These are phyloP conservation scores for Platyscapa corneri DNA, from an alignment of 1,140 invertebrate species.

Conservation along the genomic window DNA sequence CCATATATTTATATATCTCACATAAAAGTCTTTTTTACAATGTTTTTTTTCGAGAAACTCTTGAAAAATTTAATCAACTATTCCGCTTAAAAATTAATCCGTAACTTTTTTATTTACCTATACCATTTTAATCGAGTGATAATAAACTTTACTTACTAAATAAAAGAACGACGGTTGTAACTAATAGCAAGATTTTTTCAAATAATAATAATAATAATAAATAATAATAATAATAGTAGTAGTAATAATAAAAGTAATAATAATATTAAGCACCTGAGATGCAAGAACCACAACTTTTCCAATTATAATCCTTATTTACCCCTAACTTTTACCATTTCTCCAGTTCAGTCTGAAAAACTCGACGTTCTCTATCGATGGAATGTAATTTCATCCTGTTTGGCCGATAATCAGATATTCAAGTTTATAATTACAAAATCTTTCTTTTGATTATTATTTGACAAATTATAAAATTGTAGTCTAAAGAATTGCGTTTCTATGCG, in stretches of 20 bases:
- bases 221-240: no score
- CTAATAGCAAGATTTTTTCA: background rate
- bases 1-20: no score
- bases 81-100: constrained; percentile 8
- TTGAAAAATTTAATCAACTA: no score
- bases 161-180: background rate
- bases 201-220: constrained; percentile 18
- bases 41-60: background rate
- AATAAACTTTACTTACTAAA: background rate
- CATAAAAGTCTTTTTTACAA: background rate
- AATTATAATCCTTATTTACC: constrained; percentile 18
- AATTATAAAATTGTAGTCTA: background rate
- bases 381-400: background rate
- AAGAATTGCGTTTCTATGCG: background rate
- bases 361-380: background rate
- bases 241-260: no score
- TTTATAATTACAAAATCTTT: background rate
- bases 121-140: background rate
- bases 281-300: constrained; percentile 9
- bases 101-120: background rate
- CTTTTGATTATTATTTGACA: background rate
- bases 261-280: no score
- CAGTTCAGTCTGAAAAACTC: background rate
- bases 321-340: background rate
- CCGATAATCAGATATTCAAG: background rate